Conservation (phyloP, 2,113 vertebrate species). For the Ameiurus melas region DNA sequence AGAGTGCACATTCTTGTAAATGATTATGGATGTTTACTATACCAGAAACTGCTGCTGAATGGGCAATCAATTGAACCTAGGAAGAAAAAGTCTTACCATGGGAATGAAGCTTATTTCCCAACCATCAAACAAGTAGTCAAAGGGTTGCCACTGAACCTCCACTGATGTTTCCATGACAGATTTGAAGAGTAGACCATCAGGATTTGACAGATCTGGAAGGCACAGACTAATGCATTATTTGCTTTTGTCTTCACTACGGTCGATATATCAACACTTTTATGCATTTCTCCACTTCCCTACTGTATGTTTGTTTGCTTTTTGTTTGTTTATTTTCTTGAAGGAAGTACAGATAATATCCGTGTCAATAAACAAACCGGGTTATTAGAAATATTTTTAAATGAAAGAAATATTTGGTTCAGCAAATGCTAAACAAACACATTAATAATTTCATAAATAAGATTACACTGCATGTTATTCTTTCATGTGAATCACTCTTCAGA, state of each 20-base stretch:
- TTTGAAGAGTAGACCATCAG: conserved; percentile 91
- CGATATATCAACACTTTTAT: conserved; percentile 60
- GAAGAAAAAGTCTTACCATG: conserved; percentile 76
- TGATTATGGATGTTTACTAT: conserved; percentile 17
- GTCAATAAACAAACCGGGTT: not conserved
- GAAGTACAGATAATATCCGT: not conserved
- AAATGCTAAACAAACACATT: not conserved
- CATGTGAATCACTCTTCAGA: not conserved
- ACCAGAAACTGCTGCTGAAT: not conserved
- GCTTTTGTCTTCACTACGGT: conserved; percentile 52
- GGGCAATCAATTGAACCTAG: conserved; percentile 23
- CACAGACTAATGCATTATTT: conserved; percentile 66
- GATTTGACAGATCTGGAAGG: conserved; percentile 89
- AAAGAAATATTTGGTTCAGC: not conserved
- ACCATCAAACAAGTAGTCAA: conserved; percentile 90
- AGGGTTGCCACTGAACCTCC: conserved; percentile 95
- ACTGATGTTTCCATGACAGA: conserved; percentile 92
- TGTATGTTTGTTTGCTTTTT: not conserved
- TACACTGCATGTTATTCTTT: not conserved
- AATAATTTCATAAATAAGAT: not conserved
- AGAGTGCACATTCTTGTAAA: not conserved
- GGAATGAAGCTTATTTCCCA: conserved; percentile 99
- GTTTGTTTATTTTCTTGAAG: not conserved
- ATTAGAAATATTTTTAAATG: not conserved
- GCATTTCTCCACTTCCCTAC: not conserved